Base-by-base conservation (phyloP, 2,888 invertebrate species). In the Erannis defoliaria region DNA sequence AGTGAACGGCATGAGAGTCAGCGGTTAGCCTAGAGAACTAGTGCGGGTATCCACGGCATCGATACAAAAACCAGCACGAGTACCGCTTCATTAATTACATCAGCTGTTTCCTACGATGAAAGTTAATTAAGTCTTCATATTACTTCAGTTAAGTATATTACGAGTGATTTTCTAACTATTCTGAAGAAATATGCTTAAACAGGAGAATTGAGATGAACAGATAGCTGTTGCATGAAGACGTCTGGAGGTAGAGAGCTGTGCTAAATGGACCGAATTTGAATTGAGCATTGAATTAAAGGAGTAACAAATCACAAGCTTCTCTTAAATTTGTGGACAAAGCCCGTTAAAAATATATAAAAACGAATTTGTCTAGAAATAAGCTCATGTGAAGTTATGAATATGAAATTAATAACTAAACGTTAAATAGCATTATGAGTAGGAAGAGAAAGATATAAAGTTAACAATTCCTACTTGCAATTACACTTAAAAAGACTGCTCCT, bases 41-140 rank as follows among this genome's bases (percentile, higher is more conserved):
- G 73, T 60, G 70, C 72, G 70, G 71, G 66, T 65, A 46, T 46
- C 46, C 31, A 58, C 68, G 55, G 62, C 49, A 31, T 12, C 55
- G 10, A 31, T 74, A 75, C 77, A 84, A 81, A 82, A 86, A 82
- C 64, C 68, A 70, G 73, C 76, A 77, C 78, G 79, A 82, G 29
- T 78, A 80, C 78, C 73, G 82, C 75, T 82, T 84, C 76, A 76
- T 76, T 85, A 86, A 85, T 78, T 71, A 82, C 76, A 89, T 85
- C 88, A 88, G 88, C 88, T 88, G 88, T 86, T 87, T 73, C 76
- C 71, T 71, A 76, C 76, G 73, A 84, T 78, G 79, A 80, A 82
- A 86, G 81, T 81, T 81, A 81, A 86, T 84, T 82, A 81, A 78
- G 72, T 73, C 75, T 75, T 75, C 74, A 71, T 74, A 77, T 81